phyloP scores from a whole-genome alignment of 1,140 invertebrate genomes.

The Gonatopus flavifemur region DNA sequence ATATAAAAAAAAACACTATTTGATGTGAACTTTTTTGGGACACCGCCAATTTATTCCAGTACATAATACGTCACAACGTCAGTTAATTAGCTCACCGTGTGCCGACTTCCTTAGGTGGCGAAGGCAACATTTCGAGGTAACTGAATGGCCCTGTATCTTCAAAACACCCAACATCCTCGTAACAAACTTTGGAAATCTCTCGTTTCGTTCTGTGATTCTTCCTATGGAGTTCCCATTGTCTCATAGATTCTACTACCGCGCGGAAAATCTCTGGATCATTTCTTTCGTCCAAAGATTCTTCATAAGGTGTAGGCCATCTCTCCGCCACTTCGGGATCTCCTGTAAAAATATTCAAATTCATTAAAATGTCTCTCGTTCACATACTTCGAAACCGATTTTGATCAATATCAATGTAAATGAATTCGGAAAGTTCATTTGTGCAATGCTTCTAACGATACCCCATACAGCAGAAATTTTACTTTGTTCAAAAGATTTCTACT shows the following conservation, averaged over 20 bases:
- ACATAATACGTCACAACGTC: background rate
- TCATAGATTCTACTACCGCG: constrained; percentile 62
- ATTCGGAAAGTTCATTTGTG: too few relatives aligned
- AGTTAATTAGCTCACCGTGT: constrained; percentile 63
- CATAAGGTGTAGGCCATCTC: constrained; percentile 44
- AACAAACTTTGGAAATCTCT: constrained; percentile 79
- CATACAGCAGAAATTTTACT: too few relatives aligned
- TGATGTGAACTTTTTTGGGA: too few relatives aligned
- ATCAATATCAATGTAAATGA: too few relatives aligned
- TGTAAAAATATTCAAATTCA: constrained; percentile 28
- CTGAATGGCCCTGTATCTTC: constrained; percentile 88
- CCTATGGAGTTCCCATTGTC: constrained; percentile 54
- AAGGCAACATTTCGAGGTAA: constrained; percentile 86
- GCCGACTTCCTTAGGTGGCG: constrained; percentile 83
- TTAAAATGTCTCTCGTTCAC: too few relatives aligned
- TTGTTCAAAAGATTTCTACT: too few relatives aligned
- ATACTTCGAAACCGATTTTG: too few relatives aligned
- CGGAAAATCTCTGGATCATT: constrained; percentile 61
- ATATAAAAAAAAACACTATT: too few relatives aligned
- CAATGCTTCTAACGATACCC: too few relatives aligned
- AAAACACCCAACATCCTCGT: constrained; percentile 91
- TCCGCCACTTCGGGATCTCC: constrained; percentile 40
- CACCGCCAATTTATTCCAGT: too few relatives aligned
- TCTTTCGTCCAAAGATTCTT: constrained; percentile 59
- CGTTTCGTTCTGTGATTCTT: constrained; percentile 58